A percentile compares a stretch with the other conserved stretches of the same genome.
phyloP scores from a whole-genome alignment of 2,113 vertebrate species.

The Daphoenositta chrysoptera region DNA sequence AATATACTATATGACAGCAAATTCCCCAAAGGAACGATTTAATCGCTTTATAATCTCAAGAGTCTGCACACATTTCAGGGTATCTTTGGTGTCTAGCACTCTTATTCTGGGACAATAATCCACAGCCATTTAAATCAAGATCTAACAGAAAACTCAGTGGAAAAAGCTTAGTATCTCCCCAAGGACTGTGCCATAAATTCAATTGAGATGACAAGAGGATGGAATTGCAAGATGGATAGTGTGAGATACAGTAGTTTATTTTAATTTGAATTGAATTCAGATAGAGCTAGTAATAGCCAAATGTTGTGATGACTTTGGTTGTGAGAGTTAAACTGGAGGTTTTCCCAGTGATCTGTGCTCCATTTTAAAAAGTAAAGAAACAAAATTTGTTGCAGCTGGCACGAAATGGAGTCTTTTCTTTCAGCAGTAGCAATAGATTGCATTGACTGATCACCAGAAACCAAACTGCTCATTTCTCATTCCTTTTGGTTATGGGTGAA shows the following conservation, averaged over 20 bases:
- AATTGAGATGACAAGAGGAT: not conserved
- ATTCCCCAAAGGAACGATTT: not conserved
- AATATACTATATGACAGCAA: not conserved
- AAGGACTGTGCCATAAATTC: not conserved
- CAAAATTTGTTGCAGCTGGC: not conserved
- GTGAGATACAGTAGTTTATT: not conserved
- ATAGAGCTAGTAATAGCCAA: not conserved
- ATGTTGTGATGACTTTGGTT: not conserved
- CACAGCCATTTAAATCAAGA: not conserved
- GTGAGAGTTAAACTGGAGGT: not conserved
- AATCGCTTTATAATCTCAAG: not conserved
- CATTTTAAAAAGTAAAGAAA: constrained; percentile 1
- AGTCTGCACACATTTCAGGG: not conserved
- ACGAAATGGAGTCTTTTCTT: not conserved
- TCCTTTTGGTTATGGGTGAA: not conserved
- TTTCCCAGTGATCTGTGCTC: not conserved
- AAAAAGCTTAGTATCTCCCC: not conserved
- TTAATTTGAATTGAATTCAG: not conserved
- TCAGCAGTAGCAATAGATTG: not conserved
- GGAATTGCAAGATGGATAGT: not conserved
- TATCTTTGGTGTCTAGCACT: not conserved
- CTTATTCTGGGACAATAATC: not conserved
- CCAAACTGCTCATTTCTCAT: not conserved
- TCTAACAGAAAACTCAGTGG: not conserved
- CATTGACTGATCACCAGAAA: not conserved